Base-by-base conservation (phyloP, 1,140 invertebrate species). In the Charaxes varanes region DNA sequence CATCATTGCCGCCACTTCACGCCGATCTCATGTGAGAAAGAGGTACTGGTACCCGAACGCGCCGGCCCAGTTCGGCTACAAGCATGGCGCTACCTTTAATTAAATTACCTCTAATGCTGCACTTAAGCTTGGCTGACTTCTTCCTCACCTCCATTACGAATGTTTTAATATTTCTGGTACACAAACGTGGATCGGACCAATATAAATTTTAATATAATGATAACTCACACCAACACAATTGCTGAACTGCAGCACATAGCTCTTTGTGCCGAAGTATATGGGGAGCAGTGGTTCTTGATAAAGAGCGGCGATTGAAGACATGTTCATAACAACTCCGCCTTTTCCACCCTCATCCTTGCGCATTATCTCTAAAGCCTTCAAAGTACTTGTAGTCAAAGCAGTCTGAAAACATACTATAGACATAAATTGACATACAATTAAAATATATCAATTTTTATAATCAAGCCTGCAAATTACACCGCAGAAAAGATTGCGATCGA, bases 221-320 rank as follows among this genome's bases (percentile, higher is more conserved):
- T 13, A 2, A 21, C 67, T 57, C 58, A 74, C 74, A 5, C 87
- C 84, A 35, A 86, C 67, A 21, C 76, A 82, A 4, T 71, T 68
- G 0, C 81, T 87, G 18, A 87, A 82, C 37, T 85, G 79, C n/a
- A 87, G 44, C 6, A 87, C 77, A 7, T 81, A 89, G 38, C 87
- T 86, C 58, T 92, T 92, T 1, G 90, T 91, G 1, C 86, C 89
- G 2, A 68, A 73, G 56, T 92, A 92, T 34, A 87, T 56, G 32
- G 86, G 78, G n/a, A 56, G 28, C 1, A 44, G 14, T 1, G 31
- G 24, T 15, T 48, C 28, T 22, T 19, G 86, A 84, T 30, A 22
- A 2, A 91, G 52, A 4, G 88, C 87, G 11, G 85, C 60, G 24
- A 88, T 76, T 4, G 90, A 90, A 16, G 87, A 82, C 23, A 89